Evolutionary conservation across 2,113 vertebrate genomes (phyloP).

Genomic region (Oryzias curvinotus): DNA sequence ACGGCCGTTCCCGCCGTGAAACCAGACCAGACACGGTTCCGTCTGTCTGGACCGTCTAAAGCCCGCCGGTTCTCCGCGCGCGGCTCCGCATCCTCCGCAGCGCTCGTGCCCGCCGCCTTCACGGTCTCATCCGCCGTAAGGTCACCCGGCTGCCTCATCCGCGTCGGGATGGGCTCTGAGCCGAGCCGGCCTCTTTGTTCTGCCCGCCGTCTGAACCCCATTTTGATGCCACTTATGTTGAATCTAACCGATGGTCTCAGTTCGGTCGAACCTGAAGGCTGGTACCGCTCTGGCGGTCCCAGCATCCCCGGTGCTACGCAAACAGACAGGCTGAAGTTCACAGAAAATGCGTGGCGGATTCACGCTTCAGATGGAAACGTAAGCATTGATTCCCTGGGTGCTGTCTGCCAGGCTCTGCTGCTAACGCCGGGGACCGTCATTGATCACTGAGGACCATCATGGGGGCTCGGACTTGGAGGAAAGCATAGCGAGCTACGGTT

Average conservation of each 20-base stretch:
- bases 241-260: no score
- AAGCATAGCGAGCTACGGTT: constrained; percentile 40
- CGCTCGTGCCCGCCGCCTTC: constrained; percentile 43
- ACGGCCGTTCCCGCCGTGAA: constrained; percentile 19
- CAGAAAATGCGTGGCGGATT: neutral
- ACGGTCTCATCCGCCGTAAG: constrained; percentile 26
- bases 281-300: no score
- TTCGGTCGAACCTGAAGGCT: no score
- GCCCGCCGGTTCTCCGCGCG: neutral
- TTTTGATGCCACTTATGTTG: no score
- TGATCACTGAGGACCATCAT: constrained; percentile 15
- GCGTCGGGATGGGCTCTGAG: neutral
- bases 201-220: no score
- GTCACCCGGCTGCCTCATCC: constrained; percentile 36
- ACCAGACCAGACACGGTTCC: no score
- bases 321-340: neutral
- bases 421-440: neutral
- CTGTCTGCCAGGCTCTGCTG: constrained; percentile 2
- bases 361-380: neutral
- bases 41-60: neutral
- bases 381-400: constrained; percentile 24
- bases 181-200: neutral
- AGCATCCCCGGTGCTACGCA: no score
- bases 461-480: constrained; percentile 22
- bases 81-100: neutral